Evolutionary conservation across 2,797 vertebrate genomes (phyloP), one percentile per base, ranked within the genome.

Genomic region (Poecile montanus): DNA sequence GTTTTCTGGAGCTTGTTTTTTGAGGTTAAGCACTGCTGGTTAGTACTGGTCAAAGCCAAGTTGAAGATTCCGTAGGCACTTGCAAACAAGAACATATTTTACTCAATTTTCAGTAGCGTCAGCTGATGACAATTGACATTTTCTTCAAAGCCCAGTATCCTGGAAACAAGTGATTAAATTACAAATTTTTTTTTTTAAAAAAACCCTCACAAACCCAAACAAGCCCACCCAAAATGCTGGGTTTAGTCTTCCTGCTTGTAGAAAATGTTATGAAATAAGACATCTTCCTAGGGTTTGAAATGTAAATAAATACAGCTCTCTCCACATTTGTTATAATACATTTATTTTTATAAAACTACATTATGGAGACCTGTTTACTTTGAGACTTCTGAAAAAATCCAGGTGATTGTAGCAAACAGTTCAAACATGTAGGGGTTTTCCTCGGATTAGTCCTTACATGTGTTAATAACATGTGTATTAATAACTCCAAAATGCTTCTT

Each of bases 191-290:
- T 88, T 91, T 70, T 44, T 5, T 45, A 70, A 63, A 61, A 68
- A 56, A 90, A 77, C 6, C 23, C 62, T 89, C 45, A 42, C 40
- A 61, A 78, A 70, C 32, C 21, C 54, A 84, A 86, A 91, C 38
- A 88, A 62, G 62, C 70, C 91, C 91, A 93, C 90, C 66, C 83
- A 94, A 93, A 94, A 84, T 36, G 71, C 48, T 86, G 48, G 10
- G 12, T 81, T 88, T 91, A 51, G 36, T 66, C 48, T 84, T 96
- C 54, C 44, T 66, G 58, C 58, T 86, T 66, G 19, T 27, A 62
- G 40, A 78, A 36, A 45, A 42, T 94, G 77, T 88, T 94, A 90
- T 84, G 56, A 91, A 93, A 50, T 34, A 66, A 62, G 85, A 70
- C 83, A 73, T 86, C 60, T 94, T 94, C 73, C n/a, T 86, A 34